Evolutionary conservation across 2,113 vertebrate species (phyloP), one percentile per base, ranked within the genome.

Genomic region (Tursiops truncatus): DNA sequence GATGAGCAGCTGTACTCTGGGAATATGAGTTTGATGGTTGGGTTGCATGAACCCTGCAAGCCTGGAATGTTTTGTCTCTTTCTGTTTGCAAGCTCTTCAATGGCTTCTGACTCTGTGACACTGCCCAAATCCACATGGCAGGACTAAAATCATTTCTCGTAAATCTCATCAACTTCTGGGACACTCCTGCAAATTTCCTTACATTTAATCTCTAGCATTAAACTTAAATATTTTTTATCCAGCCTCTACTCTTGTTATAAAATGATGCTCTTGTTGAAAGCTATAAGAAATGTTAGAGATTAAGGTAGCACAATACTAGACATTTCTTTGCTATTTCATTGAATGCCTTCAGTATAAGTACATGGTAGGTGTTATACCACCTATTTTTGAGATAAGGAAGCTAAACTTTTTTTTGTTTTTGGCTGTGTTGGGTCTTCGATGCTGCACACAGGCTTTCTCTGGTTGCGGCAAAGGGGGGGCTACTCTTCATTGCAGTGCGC

Each of bases 141-240:
- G 73, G 91, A 20, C 20, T 79, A 83, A 96, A 92, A 83, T 81
- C 41, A 65, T 73, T 92, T 58, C 60, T 96, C 21, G 14, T 36
- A 81, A 93, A 95, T 94, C 23, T 83, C 74, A 28, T 82, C 81
- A 91, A 67, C 12, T 90, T 84, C 8, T 80, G 33, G 36, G 71
- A 38, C 25, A 63, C n/a, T 5, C 17, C 23, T 71, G 26, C 2
- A 81, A 41, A 58, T 83, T 92, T 84, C 21, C 28, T 89, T 73
- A 36, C 70, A 47, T 87, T 80, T 93, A 92, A 71, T 89, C 20
- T 94, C 47, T 58, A 83, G 41, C 63, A 87, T 92, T 70, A 87
- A 89, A 8, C 28, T 70, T 13, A 95, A 85, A 82, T 14, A 79
- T 81, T 83, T 93, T 81, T 83, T 94, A 77, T 44, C 5, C 44